Percentiles rank a stretch among this genome's conserved stretches.
Conservation (phyloP, 2,888 invertebrate genomes). For the Cancer borealis region DNA sequence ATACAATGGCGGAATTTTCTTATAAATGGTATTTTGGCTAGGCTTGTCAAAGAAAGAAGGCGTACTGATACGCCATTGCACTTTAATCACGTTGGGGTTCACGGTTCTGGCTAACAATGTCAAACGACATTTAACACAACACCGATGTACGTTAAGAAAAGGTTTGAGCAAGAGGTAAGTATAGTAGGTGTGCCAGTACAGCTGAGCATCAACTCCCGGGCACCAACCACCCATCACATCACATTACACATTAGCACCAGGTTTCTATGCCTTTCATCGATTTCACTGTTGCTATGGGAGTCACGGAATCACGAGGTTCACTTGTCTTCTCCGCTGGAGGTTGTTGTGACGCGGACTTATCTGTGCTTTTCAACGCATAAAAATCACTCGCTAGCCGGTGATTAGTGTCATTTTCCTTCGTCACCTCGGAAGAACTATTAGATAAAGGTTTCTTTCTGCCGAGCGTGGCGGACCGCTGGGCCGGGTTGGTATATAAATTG, state of each 20-base stretch:
- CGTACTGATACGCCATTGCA: neutral
- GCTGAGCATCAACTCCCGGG: neutral
- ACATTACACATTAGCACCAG: conserved; percentile 43
- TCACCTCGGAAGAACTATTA: neutral
- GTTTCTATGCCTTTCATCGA: conserved; percentile 56
- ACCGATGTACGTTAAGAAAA: neutral
- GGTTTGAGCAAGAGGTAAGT: conserved; percentile 57
- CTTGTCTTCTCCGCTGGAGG: neutral
- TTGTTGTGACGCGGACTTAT: neutral
- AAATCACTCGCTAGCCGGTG: neutral
- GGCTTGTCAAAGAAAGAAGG: neutral
- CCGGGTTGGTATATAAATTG: conserved; percentile 57
- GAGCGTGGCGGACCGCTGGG: conserved; percentile 32
- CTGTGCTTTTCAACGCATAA: neutral
- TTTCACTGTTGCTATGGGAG: neutral
- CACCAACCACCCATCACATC: no score
- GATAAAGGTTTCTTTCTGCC: neutral
- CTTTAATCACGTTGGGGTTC: neutral
- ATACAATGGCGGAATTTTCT: neutral
- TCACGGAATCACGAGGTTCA: neutral
- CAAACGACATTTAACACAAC: neutral
- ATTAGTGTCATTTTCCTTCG: neutral
- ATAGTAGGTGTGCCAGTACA: neutral
- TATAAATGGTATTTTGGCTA: neutral
- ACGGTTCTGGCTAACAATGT: neutral